These are phyloP conservation scores for Hemibagrus guttatus DNA, from an alignment of 2,797 vertebrate genomes.

Conservation along the genomic window DNA sequence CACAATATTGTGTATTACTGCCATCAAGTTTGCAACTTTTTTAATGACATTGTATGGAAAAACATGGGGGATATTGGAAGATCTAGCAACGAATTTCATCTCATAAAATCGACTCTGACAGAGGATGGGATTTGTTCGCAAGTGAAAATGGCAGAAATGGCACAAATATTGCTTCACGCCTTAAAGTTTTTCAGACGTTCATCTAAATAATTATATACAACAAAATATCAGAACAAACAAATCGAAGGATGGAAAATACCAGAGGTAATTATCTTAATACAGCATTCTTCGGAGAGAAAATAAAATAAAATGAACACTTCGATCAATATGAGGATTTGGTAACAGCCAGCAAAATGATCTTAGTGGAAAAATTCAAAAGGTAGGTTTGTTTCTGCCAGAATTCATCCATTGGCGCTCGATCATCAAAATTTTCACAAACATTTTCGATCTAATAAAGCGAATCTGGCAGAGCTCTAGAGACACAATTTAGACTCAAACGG, in stretches of 20 bases:
- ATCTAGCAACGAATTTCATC: background rate
- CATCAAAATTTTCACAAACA: background rate
- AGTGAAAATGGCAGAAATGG: conserved; percentile 8
- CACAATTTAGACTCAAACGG: background rate
- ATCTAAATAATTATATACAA: conserved; percentile 8
- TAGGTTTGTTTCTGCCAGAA: background rate
- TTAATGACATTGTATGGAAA: background rate
- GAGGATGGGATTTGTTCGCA: background rate
- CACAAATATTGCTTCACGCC: background rate
- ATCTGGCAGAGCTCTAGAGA: background rate
- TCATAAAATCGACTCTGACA: background rate
- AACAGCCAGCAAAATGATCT: background rate
- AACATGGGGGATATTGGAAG: background rate
- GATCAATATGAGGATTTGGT: background rate
- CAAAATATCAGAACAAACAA: background rate
- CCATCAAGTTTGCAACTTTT: conserved; percentile 64
- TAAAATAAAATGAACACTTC: background rate
- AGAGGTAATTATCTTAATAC: background rate
- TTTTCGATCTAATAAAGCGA: background rate
- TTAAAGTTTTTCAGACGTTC: background rate
- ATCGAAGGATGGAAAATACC: background rate
- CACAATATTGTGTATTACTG: conserved; percentile 77
- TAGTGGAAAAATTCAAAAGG: background rate
- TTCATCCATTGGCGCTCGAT: too few relatives aligned
- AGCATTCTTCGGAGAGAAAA: background rate